A percentile compares a stretch with the other conserved stretches of the same genome.
These are phyloP conservation scores for Xerus rutilus DNA, from an alignment of 2,797 vertebrate genomes.

Conservation along the genomic window DNA sequence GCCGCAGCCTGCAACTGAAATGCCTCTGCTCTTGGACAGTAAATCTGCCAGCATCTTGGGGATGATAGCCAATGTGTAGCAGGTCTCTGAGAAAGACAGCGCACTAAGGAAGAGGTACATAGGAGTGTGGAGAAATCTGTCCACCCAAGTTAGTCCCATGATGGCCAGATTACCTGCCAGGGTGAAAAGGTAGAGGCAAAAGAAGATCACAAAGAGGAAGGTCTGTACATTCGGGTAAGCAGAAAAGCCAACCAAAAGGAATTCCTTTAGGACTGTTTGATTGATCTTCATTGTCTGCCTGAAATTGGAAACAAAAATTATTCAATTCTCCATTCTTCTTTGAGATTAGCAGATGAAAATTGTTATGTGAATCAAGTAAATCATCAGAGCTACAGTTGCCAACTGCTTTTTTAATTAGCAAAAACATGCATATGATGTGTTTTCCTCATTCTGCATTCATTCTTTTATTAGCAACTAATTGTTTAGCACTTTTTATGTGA, in stretches of 20 bases:
- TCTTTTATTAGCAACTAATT: background rate
- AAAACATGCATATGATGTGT: background rate
- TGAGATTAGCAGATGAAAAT: background rate
- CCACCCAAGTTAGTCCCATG: constrained; percentile 42
- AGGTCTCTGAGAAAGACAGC: constrained; percentile 74
- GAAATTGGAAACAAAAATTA: background rate
- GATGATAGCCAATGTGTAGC: constrained; percentile 52
- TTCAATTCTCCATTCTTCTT: background rate
- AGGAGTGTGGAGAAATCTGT: constrained; percentile 67
- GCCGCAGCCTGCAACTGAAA: constrained; percentile 56
- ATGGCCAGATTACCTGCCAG: constrained; percentile 69
- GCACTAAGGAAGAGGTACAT: constrained; percentile 78
- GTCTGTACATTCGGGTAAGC: constrained; percentile 4
- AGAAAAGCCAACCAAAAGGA: constrained; percentile 64
- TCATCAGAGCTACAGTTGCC: background rate
- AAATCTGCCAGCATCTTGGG: constrained; percentile 71
- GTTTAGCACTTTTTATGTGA: background rate
- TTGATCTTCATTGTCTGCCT: constrained; percentile 6
- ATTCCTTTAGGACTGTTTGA: constrained; percentile 49
- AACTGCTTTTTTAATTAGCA: background rate
- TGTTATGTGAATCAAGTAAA: background rate
- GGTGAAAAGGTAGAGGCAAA: constrained; percentile 56
- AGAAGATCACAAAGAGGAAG: constrained; percentile 35
- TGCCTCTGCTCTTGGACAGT: constrained; percentile 6
- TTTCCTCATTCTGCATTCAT: background rate